phyloP scores from a whole-genome alignment of 2,888 invertebrate genomes.

The Patella pellucida region DNA sequence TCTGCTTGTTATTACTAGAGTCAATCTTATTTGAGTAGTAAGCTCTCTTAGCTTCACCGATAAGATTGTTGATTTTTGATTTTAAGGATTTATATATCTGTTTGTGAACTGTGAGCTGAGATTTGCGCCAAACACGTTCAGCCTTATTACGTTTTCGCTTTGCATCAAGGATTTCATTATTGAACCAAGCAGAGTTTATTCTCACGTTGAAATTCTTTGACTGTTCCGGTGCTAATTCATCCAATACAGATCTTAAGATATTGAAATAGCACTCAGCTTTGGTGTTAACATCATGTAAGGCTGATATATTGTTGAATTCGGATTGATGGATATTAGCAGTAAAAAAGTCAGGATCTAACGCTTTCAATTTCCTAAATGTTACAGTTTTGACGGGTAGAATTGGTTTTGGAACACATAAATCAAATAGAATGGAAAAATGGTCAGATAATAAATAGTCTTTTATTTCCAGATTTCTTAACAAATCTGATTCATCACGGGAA shows the following conservation, averaged over 20 bases:
- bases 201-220: neutral
- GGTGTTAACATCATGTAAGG: too few species aligned
- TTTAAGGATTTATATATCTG: neutral
- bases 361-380: neutral
- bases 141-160: neutral
- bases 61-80: neutral
- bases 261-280: too few species aligned
- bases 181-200: neutral
- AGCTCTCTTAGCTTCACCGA: neutral
- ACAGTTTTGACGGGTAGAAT: neutral
- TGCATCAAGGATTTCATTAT: neutral
- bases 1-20: neutral
- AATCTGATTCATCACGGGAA: too few species aligned
- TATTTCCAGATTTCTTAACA: too few species aligned
- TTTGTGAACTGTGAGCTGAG: neutral
- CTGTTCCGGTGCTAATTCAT: neutral
- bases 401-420: conserved; percentile 1
- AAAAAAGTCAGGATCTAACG: neutral
- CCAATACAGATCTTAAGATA: neutral
- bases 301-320: too few species aligned
- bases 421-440: neutral
- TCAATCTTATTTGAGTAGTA: neutral
- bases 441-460: neutral
- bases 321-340: too few species aligned
- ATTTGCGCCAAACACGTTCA: neutral